Percentiles rank a stretch among this genome's conserved stretches.
Evolutionary conservation across 2,113 vertebrate genomes (phyloP).

Genomic region (Burhinus oedicnemus): DNA sequence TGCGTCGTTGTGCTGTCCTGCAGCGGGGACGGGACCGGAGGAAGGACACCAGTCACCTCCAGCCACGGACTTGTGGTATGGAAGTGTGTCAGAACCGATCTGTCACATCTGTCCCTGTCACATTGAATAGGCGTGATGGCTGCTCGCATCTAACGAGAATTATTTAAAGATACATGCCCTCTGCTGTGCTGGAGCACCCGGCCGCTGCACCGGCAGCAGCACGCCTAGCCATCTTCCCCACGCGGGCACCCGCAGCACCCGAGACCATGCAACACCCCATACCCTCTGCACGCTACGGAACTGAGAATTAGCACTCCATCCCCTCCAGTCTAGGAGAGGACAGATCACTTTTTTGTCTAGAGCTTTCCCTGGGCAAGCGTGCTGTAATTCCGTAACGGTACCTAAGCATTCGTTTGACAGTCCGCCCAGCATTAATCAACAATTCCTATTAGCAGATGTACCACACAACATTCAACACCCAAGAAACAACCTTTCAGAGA

Average conservation of each 20-base stretch:
- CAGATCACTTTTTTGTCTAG: neutral
- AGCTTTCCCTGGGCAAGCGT: neutral
- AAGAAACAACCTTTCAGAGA: constrained; percentile 72
- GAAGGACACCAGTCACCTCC: constrained; percentile 91
- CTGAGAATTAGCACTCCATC: neutral
- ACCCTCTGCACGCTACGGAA: neutral
- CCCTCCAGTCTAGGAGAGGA: neutral
- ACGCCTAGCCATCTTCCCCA: neutral
- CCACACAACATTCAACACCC: constrained; percentile 43
- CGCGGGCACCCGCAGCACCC: neutral
- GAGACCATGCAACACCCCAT: neutral
- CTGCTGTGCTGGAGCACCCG: neutral
- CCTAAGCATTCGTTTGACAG: neutral
- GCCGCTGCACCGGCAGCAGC: neutral
- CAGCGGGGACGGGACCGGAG: constrained; percentile 82
- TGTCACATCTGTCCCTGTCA: constrained; percentile 95
- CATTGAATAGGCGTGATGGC: constrained; percentile 82
- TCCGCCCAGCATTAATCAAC: constrained; percentile 39
- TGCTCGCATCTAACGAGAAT: constrained; percentile 70
- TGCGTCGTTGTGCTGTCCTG: constrained; percentile 94
- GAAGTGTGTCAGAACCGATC: constrained; percentile 93
- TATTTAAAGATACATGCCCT: constrained; percentile 79
- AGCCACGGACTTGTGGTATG: constrained; percentile 85
- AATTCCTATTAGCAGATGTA: constrained; percentile 7
- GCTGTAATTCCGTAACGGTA: neutral